These are phyloP conservation scores for Taenioides sp. DNA, from an alignment of 2,797 vertebrate species.

Conservation along the genomic window DNA sequence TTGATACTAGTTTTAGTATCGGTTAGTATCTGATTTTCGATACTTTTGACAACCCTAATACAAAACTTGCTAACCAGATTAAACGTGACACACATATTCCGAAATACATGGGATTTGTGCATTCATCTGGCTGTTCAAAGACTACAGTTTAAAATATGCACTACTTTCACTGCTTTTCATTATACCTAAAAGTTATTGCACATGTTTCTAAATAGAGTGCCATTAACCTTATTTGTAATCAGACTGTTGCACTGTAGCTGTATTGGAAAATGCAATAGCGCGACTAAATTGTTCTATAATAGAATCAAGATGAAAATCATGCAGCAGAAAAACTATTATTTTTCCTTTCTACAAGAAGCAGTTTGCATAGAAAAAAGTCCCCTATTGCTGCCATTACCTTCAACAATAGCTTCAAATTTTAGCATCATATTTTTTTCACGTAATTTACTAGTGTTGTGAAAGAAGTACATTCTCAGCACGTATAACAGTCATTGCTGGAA, in stretches of 20 bases:
- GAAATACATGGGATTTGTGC: no score
- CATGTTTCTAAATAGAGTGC: not conserved
- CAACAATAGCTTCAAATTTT: not conserved
- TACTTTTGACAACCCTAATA: not conserved
- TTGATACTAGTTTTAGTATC: no score
- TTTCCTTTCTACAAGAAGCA: not conserved
- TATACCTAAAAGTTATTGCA: not conserved
- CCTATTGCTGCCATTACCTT: not conserved
- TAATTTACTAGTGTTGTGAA: no score
- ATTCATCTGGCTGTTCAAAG: not conserved
- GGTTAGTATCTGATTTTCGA: no score
- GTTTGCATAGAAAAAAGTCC: not conserved
- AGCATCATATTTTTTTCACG: not conserved
- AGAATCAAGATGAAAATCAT: not conserved
- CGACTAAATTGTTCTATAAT: not conserved
- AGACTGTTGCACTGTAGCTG: not conserved
- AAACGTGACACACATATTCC: no score
- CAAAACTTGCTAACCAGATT: not conserved
- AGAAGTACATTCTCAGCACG: not conserved
- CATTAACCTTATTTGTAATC: slow-evolving; percentile 3
- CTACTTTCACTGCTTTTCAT: not conserved
- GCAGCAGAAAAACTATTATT: not conserved
- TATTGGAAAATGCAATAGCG: not conserved
- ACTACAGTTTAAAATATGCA: no score
- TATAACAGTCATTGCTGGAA: slow-evolving; percentile 11